These are phyloP conservation scores for Elanoides forficatus DNA, from an alignment of 2,113 vertebrate species.

Conservation along the genomic window DNA sequence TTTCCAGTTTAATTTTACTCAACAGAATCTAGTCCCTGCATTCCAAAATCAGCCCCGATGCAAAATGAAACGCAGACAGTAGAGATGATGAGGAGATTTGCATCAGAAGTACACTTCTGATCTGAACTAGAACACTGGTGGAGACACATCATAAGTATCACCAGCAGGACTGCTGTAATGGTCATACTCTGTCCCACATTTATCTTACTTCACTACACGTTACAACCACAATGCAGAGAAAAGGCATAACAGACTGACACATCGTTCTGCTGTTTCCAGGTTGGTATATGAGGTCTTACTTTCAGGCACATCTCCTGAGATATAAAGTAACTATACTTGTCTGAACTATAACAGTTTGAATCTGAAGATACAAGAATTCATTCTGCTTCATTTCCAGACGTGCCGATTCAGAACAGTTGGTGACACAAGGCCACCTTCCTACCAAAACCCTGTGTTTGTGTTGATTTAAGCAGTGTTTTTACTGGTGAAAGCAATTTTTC, in stretches of 20 bases:
- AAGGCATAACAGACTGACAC: background rate
- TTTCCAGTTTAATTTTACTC: background rate
- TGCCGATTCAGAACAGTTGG: background rate
- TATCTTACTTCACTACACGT: background rate
- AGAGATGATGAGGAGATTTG: background rate
- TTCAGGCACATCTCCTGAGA: background rate
- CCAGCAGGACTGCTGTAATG: background rate
- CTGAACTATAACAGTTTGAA: background rate
- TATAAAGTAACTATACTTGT: background rate
- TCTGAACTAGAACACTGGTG: background rate
- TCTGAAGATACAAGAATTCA: background rate
- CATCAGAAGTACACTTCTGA: background rate
- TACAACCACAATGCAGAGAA: background rate
- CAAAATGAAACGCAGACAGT: background rate
- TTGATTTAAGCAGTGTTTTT: background rate
- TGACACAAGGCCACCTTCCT: background rate
- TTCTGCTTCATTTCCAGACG: background rate
- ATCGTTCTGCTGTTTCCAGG: background rate
- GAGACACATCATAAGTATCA: rapidly evolving
- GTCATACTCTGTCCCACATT: background rate
- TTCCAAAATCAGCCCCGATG: background rate
- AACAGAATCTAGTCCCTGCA: background rate
- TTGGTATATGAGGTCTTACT: background rate
- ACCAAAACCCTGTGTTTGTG: background rate
- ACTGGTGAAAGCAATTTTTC: background rate